Conservation (phyloP, 2,888 invertebrate genomes). For the Conchocele bisecta region DNA sequence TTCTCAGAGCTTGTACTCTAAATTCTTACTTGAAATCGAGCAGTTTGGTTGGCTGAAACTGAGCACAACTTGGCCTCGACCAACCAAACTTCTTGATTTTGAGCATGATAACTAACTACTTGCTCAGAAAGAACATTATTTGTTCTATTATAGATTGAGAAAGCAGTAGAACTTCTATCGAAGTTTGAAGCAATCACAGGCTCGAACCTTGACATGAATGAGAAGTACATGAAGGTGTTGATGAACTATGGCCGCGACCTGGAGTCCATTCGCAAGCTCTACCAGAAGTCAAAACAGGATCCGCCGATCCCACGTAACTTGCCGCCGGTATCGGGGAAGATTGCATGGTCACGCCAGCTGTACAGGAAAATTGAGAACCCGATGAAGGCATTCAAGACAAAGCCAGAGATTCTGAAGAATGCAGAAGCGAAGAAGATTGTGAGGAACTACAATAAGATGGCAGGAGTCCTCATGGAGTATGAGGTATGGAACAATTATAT, state of each 20-base stretch:
- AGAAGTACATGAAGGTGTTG: constrained; percentile 82
- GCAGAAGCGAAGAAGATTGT: constrained; percentile 82
- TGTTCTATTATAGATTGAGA: constrained; percentile 79
- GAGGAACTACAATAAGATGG: constrained; percentile 83
- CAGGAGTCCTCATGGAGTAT: constrained; percentile 82
- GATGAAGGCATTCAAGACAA: constrained; percentile 85
- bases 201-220: constrained; percentile 81
- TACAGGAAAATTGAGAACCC: constrained; percentile 92
- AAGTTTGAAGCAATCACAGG: constrained; percentile 82
- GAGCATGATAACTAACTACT: no score
- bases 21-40: no score
- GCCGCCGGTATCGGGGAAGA: constrained; percentile 93
- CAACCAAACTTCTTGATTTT: no score
- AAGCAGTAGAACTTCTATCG: constrained; percentile 79
- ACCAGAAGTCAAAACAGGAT: constrained; percentile 93
- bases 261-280: constrained; percentile 89
- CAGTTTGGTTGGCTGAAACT: no score
- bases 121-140: no score
- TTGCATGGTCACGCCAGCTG: constrained; percentile 91
- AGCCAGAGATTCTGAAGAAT: constrained; percentile 81
- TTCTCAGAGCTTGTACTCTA: no score
- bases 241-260: constrained; percentile 89
- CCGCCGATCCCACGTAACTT: constrained; percentile 94
- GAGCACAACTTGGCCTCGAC: no score
- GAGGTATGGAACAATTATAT: no score